phyloP scores from a whole-genome alignment of 2,113 vertebrate genomes.

The Chaetura pelagica region DNA sequence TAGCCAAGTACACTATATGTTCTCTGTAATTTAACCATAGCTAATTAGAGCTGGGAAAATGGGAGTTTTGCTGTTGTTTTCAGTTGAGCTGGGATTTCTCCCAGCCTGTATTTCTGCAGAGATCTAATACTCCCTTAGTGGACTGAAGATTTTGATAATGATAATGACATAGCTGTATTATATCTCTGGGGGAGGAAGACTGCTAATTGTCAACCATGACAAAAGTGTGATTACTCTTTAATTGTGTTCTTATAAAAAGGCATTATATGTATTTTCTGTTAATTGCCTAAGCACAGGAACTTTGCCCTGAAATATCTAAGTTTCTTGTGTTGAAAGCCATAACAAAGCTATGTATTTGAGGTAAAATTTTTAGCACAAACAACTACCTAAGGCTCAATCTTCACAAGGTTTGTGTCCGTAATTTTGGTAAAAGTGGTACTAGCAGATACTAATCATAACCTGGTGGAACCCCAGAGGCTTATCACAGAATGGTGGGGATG shows the following conservation, averaged over 20 bases:
- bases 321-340: neutral
- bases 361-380: neutral
- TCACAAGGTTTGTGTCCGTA: fast-evolving
- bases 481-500: too few species aligned
- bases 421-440: neutral
- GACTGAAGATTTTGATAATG: conserved; percentile 57
- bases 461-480: neutral
- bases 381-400: neutral
- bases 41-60: conserved; percentile 58
- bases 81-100: conserved; percentile 27
- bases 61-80: conserved; percentile 51
- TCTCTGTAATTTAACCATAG: conserved; percentile 60
- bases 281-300: conserved; percentile 13
- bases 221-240: conserved; percentile 61
- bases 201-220: conserved; percentile 45
- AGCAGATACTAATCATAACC: neutral
- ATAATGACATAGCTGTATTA: conserved; percentile 51
- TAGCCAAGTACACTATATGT: neutral
- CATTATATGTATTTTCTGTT: conserved; percentile 27
- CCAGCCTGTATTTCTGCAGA: conserved; percentile 23
- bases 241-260: conserved; percentile 44
- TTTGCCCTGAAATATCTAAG: neutral
- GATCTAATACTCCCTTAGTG: conserved; percentile 51
- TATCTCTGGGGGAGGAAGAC: conserved; percentile 18
- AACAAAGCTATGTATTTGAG: neutral